These are phyloP conservation scores for Serinus canaria DNA, from an alignment of 2,113 vertebrate genomes.

Conservation along the genomic window DNA sequence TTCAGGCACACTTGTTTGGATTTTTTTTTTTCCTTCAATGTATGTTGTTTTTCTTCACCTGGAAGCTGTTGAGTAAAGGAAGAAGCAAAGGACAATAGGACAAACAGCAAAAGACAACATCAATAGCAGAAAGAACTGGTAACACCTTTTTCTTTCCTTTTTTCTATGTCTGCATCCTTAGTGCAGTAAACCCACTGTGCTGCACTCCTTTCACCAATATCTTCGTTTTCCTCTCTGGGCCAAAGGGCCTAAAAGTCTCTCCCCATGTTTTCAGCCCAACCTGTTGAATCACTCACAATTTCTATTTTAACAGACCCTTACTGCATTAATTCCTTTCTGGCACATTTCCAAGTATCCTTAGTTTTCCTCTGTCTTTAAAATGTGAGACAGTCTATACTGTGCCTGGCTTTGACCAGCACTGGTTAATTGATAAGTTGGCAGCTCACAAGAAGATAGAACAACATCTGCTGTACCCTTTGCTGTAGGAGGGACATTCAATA, in stretches of 20 bases:
- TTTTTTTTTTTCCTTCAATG: fast-evolving
- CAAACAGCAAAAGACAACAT: not conserved
- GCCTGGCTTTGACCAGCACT: not conserved
- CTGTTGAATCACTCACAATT: not conserved
- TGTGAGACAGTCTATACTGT: not conserved
- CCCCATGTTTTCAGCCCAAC: not conserved
- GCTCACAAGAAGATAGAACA: not conserved
- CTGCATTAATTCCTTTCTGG: not conserved
- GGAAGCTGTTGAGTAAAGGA: not conserved
- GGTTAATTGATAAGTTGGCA: not conserved
- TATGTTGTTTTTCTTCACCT: not conserved
- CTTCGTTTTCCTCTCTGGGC: not conserved
- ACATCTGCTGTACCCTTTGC: not conserved
- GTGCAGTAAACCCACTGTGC: not conserved
- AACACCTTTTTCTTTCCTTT: not conserved
- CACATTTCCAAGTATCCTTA: not conserved
- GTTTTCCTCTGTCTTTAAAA: not conserved
- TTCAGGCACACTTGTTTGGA: not conserved
- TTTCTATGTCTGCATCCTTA: not conserved
- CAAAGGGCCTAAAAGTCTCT: not conserved
- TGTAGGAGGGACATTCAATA: not conserved
- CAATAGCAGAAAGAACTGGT: not conserved
- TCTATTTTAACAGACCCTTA: not conserved
- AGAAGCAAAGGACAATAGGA: not conserved
- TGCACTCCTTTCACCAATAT: not conserved